These are phyloP conservation scores for Asobara japonica DNA, from an alignment of 1,140 invertebrate species.

Conservation along the genomic window DNA sequence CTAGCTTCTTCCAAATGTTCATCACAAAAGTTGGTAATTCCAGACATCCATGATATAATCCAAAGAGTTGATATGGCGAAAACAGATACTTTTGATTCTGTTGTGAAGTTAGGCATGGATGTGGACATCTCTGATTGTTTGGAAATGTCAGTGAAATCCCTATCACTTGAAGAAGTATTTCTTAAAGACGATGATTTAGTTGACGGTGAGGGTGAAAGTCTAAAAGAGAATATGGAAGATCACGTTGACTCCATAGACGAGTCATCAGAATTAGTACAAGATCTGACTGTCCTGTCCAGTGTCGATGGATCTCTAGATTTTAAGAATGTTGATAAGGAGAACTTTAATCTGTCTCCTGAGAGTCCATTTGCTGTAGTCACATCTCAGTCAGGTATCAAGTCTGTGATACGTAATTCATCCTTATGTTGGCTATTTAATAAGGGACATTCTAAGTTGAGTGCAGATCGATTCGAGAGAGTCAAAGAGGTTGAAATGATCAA, in stretches of 20 bases:
- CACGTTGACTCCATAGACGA: not conserved
- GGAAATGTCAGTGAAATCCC: not conserved
- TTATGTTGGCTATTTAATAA: conserved; percentile 19
- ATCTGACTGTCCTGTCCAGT: conserved; percentile 3
- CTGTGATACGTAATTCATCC: conserved; percentile 18
- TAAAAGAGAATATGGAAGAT: conserved; percentile 7
- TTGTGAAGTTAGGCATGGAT: not conserved
- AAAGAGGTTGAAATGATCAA: conserved; percentile 11
- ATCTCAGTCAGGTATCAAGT: conserved; percentile 12
- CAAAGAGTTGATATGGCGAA: not conserved
- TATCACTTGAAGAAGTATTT: conserved; percentile 6
- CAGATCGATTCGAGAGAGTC: conserved; percentile 17
- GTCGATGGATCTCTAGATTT: conserved; percentile 6
- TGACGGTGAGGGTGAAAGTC: not conserved
- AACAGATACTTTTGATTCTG: not conserved
- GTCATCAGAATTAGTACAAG: conserved; percentile 11
- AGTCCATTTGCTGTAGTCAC: conserved; percentile 16
- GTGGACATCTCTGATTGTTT: not conserved
- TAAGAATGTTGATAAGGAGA: conserved; percentile 1
- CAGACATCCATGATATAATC: not conserved
- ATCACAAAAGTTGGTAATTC: too few species aligned
- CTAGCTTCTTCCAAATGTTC: not conserved
- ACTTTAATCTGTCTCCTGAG: conserved; percentile 11
- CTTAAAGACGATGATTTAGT: conserved; percentile 15
- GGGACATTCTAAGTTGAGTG: conserved; percentile 12